Conservation (phyloP, 1,140 invertebrate genomes). For the Telenomus remus region DNA sequence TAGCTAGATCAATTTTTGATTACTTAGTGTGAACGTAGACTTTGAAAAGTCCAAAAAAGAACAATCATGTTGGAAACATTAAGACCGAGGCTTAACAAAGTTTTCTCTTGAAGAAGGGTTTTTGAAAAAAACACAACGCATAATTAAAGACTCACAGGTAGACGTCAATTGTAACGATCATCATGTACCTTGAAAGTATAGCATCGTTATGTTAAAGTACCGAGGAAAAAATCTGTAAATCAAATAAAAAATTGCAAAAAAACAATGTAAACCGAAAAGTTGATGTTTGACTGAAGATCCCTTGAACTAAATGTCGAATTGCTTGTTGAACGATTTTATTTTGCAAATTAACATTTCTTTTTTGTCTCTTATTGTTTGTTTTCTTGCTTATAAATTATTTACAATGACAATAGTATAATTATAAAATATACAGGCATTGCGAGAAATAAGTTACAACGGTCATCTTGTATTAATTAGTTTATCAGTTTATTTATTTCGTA, state of each 20-base stretch:
- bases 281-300: slow-evolving; percentile 30
- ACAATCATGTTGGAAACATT: no score
- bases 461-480: slow-evolving; percentile 71
- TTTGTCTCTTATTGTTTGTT: slow-evolving; percentile 3
- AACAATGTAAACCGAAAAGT: slow-evolving; percentile 18
- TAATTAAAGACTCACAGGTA: slow-evolving; percentile 68
- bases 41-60: no score
- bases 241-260: slow-evolving; percentile 53
- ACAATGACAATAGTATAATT: slow-evolving; percentile 33
- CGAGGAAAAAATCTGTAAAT: slow-evolving; percentile 70
- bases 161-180: slow-evolving; percentile 72
- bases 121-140: slow-evolving; percentile 60
- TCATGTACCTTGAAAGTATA: slow-evolving; percentile 76
- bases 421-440: slow-evolving; percentile 48
- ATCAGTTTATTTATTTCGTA: slow-evolving; percentile 75
- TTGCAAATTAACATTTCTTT: slow-evolving; percentile 45
- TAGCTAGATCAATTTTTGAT: slow-evolving; percentile 28
- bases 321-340: slow-evolving; percentile 43
- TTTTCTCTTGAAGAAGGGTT: background rate
- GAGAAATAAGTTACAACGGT: slow-evolving; percentile 55
- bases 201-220: slow-evolving; percentile 75
- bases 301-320: slow-evolving; percentile 1
- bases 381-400: slow-evolving; percentile 31
- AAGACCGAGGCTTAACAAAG: no score
- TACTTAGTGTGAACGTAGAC: slow-evolving; percentile 14